Conservation (phyloP, 2,113 vertebrate species). For the Cyprinodon variegatus region DNA sequence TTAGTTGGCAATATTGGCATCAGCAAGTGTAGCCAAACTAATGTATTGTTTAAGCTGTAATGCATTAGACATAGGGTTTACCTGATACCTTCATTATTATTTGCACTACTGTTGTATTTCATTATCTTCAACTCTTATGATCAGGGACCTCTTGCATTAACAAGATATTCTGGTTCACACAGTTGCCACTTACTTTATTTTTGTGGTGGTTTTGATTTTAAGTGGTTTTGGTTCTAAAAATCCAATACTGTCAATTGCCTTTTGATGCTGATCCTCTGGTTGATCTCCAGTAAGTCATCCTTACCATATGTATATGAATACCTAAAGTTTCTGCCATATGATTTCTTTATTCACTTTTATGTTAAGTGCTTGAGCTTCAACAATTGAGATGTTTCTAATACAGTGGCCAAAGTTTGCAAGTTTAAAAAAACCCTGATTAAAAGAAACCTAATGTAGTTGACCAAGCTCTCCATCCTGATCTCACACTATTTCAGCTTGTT, state of each 20-base stretch:
- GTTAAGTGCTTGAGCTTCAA: background rate
- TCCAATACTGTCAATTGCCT: background rate
- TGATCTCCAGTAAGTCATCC: too few species aligned
- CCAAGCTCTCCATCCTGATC: slow-evolving; percentile 6
- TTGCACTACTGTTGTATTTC: background rate
- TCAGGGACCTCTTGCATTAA: background rate
- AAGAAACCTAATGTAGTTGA: slow-evolving; percentile 5
- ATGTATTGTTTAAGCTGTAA: background rate
- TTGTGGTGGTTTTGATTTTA: background rate
- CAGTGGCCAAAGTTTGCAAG: background rate
- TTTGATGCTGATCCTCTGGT: too few species aligned
- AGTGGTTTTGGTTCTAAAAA: background rate
- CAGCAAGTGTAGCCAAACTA: background rate
- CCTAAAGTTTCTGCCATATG: background rate
- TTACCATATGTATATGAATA: too few species aligned
- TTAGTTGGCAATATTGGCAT: background rate
- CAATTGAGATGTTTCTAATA: background rate
- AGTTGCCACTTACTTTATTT: background rate
- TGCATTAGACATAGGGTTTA: background rate
- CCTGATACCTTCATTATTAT: background rate
- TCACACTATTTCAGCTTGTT: slow-evolving; percentile 23
- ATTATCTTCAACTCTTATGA: background rate
- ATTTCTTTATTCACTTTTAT: background rate
- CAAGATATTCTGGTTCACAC: background rate
- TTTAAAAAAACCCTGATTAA: slow-evolving; percentile 25